Evolutionary conservation across 64 coral and sea anemone species (phyloP).

Genomic region (Stichodactyla mertensii): DNA sequence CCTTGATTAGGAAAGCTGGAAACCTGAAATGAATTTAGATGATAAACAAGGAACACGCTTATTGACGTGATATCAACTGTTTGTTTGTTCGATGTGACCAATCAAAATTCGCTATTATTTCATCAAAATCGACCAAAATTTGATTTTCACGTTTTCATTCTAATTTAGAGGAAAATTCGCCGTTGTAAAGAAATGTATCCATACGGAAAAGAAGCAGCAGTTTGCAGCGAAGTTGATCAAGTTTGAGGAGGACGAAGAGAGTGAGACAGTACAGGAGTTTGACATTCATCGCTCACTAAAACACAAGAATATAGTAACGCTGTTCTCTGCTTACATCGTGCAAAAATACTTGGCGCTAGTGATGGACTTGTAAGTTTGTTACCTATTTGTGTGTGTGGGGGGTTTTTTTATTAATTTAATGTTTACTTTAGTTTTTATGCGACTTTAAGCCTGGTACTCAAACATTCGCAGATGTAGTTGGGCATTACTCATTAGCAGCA

Average conservation of each 20-base stretch:
- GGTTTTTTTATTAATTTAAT: background rate
- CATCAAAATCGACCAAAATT: too few species aligned
- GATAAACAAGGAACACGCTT: too few species aligned
- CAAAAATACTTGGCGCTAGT: conserved; percentile 80
- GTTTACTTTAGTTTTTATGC: too few species aligned
- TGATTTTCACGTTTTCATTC: background rate
- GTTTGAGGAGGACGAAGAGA: conserved; percentile 70
- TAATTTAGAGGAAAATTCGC: conserved; percentile 67
- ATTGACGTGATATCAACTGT: too few species aligned
- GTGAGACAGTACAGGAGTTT: conserved; percentile 69
- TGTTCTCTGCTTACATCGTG: conserved; percentile 60
- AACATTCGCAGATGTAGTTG: too few species aligned
- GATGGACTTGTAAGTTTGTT: conserved; percentile 71
- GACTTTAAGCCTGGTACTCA: too few species aligned
- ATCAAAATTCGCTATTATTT: too few species aligned
- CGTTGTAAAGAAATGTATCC: conserved; percentile 71
- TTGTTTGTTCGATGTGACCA: too few species aligned
- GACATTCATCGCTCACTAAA: conserved; percentile 61
- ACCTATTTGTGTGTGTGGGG: too few species aligned
- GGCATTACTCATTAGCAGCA: too few species aligned
- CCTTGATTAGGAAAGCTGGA: too few species aligned
- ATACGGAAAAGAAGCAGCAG: conserved; percentile 52
- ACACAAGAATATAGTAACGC: conserved; percentile 52
- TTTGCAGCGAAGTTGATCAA: conserved; percentile 72
- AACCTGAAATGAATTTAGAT: too few species aligned